Conservation (phyloP, 2,888 invertebrate genomes). For the Sphecodes monilicornis region DNA sequence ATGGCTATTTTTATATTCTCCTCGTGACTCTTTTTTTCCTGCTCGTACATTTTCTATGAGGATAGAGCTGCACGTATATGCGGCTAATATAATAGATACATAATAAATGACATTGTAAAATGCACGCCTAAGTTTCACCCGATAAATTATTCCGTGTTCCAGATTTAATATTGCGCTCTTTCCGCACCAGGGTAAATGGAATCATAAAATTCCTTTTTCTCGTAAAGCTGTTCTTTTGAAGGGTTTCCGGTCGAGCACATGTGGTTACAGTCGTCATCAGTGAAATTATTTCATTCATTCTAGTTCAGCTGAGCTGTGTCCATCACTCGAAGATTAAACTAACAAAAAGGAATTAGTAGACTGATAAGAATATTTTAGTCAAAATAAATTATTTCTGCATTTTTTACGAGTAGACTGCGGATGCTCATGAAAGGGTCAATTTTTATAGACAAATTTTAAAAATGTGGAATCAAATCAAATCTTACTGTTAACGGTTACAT, state of each 20-base stretch:
- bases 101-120: neutral
- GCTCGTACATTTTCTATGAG: neutral
- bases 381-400: too few relatives aligned
- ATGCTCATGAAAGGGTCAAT: too few relatives aligned
- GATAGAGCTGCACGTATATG: neutral
- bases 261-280: neutral
- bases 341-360: too few relatives aligned
- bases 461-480: too few relatives aligned
- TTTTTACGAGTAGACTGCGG: too few relatives aligned
- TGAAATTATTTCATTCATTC: neutral
- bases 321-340: too few relatives aligned
- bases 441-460: too few relatives aligned
- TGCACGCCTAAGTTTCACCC: neutral
- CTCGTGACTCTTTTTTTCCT: neutral
- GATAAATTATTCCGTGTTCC: neutral
- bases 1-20: slow-evolving; percentile 13
- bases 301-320: neutral
- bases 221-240: neutral
- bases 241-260: neutral
- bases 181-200: neutral
- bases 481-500: too few relatives aligned
- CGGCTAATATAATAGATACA: neutral
- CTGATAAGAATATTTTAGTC: too few relatives aligned
- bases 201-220: neutral
- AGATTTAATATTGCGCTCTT: neutral